Evolutionary conservation across 1,140 invertebrate genomes (phyloP).

Genomic region (Chrysopa pallens): DNA sequence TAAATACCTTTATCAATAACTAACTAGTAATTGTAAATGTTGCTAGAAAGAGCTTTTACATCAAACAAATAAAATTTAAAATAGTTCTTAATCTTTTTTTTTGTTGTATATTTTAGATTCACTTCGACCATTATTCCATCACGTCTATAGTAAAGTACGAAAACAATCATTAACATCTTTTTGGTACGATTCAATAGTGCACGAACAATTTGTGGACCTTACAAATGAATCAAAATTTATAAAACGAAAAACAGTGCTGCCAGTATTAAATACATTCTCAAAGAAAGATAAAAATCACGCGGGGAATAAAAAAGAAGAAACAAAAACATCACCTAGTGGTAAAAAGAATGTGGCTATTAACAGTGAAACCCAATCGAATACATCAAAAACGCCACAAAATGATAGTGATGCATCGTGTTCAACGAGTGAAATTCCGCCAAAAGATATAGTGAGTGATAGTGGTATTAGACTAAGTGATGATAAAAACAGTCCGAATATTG

Average conservation of each 20-base stretch:
- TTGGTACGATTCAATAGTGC: conserved; percentile 49
- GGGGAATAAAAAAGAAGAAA: conserved; percentile 12
- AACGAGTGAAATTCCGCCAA: background rate
- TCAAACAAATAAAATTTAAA: too few relatives aligned
- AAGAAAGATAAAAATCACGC: conserved; percentile 17
- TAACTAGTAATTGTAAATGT: too few relatives aligned
- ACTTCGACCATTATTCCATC: conserved; percentile 49
- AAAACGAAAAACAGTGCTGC: conserved; percentile 18
- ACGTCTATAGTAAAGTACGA: conserved; percentile 49
- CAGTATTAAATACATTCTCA: conserved; percentile 19
- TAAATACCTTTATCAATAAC: too few relatives aligned
- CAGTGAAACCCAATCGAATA: background rate
- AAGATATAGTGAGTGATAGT: conserved; percentile 13
- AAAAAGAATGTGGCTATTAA: conserved; percentile 2
- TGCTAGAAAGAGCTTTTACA: too few relatives aligned
- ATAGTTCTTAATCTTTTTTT: too few relatives aligned
- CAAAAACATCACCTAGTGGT: background rate
- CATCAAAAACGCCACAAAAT: background rate
- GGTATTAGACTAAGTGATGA: conserved; percentile 4
- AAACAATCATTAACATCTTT: conserved; percentile 56
- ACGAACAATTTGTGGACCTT: conserved; percentile 43
- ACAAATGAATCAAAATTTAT: conserved; percentile 44
- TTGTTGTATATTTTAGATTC: conserved; percentile 28
- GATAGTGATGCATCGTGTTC: background rate
- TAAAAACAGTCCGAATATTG: background rate